Conservation (phyloP, 2,888 invertebrate genomes). For the Drosophila heteroneura region DNA sequence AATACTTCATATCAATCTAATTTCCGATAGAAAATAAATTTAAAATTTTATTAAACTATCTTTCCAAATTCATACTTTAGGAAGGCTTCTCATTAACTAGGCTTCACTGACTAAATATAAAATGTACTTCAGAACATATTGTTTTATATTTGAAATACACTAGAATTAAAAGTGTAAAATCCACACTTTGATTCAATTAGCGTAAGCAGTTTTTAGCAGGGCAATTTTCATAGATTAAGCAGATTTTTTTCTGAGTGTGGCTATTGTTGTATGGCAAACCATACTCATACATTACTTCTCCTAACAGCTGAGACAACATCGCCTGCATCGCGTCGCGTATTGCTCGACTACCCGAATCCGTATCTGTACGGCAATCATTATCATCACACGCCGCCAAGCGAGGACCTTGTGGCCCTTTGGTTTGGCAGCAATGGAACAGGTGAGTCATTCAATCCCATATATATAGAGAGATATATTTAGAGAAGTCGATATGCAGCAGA, state of each 20-base stretch:
- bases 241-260: neutral
- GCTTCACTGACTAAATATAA: neutral
- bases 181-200: neutral
- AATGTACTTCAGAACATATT: neutral
- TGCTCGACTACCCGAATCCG: conserved; percentile 85
- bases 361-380: conserved; percentile 85
- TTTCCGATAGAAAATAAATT: neutral
- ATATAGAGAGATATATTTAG: neutral
- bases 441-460: conserved; percentile 79
- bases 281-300: neutral
- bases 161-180: neutral
- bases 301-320: conserved; percentile 84
- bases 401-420: conserved; percentile 91
- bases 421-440: conserved; percentile 89
- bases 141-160: neutral
- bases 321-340: conserved; percentile 85
- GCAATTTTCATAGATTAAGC: neutral
- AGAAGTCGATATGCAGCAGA: neutral
- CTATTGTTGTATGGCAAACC: neutral
- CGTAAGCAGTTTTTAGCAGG: neutral
- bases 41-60: neutral
- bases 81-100: no score
- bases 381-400: conserved; percentile 88
- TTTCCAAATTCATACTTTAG: neutral
- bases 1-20: no score